These are phyloP conservation scores for Phodopus roborovskii DNA, from an alignment of 2,113 vertebrate species.

Conservation along the genomic window DNA sequence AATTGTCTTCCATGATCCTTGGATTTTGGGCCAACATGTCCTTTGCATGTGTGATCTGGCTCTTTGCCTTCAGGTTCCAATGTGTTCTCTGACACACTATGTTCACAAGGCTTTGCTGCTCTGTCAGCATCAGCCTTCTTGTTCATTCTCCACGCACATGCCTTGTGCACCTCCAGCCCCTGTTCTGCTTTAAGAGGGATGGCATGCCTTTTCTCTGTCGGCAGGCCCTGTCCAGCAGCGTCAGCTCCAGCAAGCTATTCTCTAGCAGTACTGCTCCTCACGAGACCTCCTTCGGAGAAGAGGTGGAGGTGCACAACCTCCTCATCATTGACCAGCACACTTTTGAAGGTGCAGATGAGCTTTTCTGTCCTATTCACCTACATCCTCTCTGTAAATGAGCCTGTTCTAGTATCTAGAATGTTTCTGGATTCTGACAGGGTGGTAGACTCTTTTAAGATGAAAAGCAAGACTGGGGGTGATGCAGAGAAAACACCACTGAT, in stretches of 20 bases:
- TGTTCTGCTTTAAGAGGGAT: background rate
- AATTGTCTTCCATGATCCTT: background rate
- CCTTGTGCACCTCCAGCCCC: background rate
- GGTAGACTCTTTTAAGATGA: background rate
- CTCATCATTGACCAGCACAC: slow-evolving; percentile 99
- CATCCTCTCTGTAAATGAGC: background rate
- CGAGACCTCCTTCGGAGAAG: slow-evolving; percentile 97
- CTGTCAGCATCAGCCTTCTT: background rate
- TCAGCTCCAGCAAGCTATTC: slow-evolving; percentile 99
- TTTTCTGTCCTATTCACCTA: fast-evolving
- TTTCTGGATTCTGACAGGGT: background rate
- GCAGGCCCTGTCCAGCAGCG: slow-evolving; percentile 97
- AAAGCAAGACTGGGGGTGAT: background rate
- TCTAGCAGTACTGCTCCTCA: slow-evolving; percentile 98
- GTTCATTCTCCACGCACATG: background rate
- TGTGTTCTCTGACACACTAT: background rate
- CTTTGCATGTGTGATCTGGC: background rate
- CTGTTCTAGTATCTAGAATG: background rate
- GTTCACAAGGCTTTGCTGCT: background rate
- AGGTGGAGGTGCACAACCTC: slow-evolving; percentile 98
- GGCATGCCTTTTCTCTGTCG: background rate
- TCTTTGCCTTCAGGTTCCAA: background rate
- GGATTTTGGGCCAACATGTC: background rate
- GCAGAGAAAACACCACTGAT: background rate
- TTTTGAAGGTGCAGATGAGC: slow-evolving; percentile 92